Evolutionary conservation across 2,113 vertebrate genomes (phyloP), one percentile per base, ranked within the genome.

Genomic region (Dendropsophus ebraccatus): DNA sequence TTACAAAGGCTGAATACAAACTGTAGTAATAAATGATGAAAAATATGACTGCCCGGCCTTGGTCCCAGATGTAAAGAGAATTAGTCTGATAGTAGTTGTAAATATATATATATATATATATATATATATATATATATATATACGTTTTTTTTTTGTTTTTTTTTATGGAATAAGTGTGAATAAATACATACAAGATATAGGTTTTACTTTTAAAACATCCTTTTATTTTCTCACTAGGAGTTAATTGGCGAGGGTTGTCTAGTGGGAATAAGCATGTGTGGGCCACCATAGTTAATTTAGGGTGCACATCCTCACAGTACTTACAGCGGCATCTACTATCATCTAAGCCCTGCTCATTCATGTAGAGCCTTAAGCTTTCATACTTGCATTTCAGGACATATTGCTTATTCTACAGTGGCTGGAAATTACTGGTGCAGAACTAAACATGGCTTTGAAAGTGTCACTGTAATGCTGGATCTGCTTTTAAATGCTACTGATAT

Each of bases 361-460:
- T 52, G 30, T 77, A 19, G 50, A 52, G 52, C 25, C n/a, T 52
- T 9, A 50, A 76, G n/a, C n/a, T 21, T 25, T 52, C 25, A 54
- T 4, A 32, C 49, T 77, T 32, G 25, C 28, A 77, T 77, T 77
- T 81, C 14, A 45, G 52, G 35, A 80, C 30, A 58, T 28, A 37
- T 58, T 16, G 52, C 77, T 58, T 37, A 41, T 41, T 80, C 54
- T 47, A 23, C 67, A 70, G 67, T 41, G 58, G n/a, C 25, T 81
- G n/a, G 21, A 62, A 47, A 47, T 47, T 81, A 62, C 78, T 49
- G 37, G 37, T 65, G 78, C 78, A 62, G 35, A 80, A 80, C 50
- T 62, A 80, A 60, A 56, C 52, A 79, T 19, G 32, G 56, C 77
- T 81, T 65, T 41, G 78, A 62, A 81, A 65, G 52, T 81, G 35